Evolutionary conservation across 2,888 invertebrate species (phyloP).

Genomic region (Himalopsyche anomala): DNA sequence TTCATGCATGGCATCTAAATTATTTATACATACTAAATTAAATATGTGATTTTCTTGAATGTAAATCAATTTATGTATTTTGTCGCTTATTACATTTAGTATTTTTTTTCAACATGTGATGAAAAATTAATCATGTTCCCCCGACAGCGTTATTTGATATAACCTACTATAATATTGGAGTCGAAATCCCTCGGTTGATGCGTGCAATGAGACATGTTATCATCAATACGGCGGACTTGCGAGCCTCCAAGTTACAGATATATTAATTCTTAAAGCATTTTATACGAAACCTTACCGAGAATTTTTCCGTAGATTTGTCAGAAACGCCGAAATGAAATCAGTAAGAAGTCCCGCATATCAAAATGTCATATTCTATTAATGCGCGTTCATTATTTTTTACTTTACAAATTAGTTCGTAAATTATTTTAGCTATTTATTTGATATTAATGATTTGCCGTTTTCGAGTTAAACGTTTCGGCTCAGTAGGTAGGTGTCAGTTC

Average conservation of each 20-base stretch:
- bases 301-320: background rate
- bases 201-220: no score
- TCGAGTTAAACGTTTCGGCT: background rate
- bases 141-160: no score
- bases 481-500: slow-evolving; percentile 30
- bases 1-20: no score
- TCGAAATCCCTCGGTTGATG: no score
- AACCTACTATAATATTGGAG: no score
- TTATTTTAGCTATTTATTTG: slow-evolving; percentile 38
- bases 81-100: no score
- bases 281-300: background rate
- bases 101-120: no score
- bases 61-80: no score
- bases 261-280: slow-evolving; percentile 11
- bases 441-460: slow-evolving; percentile 13
- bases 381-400: slow-evolving; percentile 3
- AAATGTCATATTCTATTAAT: slow-evolving; percentile 12
- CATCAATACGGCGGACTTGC: no score
- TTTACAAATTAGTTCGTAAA: slow-evolving; percentile 36
- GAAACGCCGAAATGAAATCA: background rate
- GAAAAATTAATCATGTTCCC: no score
- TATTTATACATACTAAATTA: no score
- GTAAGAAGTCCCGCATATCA: slow-evolving; percentile 32
- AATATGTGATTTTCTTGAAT: no score
- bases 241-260: slow-evolving; percentile 3